A percentile compares a stretch with the other conserved stretches of the same genome.
Evolutionary conservation across 2,888 invertebrate genomes (phyloP).

Genomic region (Chironomus riparius): DNA sequence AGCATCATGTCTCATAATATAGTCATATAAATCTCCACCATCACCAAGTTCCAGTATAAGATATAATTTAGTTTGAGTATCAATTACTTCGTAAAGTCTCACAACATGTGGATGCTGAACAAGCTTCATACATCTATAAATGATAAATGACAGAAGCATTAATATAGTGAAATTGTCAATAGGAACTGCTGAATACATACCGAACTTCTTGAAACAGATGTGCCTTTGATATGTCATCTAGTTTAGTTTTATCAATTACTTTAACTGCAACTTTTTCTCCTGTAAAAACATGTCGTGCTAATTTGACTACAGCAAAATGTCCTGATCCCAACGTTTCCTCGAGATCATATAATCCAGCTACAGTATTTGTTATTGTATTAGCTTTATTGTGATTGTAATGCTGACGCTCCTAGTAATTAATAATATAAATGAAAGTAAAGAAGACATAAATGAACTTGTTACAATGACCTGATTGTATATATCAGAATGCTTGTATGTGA

Average conservation of each 20-base stretch:
- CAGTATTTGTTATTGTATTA: slow-evolving; percentile 44
- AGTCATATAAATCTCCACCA: slow-evolving; percentile 97
- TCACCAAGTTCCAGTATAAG: slow-evolving; percentile 95
- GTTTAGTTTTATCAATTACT: slow-evolving; percentile 96
- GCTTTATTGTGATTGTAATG: slow-evolving; percentile 28
- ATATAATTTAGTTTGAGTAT: slow-evolving; percentile 96
- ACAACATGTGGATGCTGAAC: slow-evolving; percentile 99
- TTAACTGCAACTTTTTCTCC: slow-evolving; percentile 97
- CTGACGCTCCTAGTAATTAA: neutral
- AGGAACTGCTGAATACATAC: slow-evolving; percentile 32
- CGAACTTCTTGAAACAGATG: slow-evolving; percentile 93
- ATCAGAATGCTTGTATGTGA: neutral
- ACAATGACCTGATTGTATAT: no score
- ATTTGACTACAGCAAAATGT: slow-evolving; percentile 97
- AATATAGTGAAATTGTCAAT: neutral
- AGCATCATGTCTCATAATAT: slow-evolving; percentile 91
- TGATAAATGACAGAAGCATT: slow-evolving; percentile 34
- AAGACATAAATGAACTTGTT: no score
- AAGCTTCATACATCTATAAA: slow-evolving; percentile 94
- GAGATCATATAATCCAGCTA: slow-evolving; percentile 90
- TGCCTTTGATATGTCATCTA: slow-evolving; percentile 90
- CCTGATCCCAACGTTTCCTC: slow-evolving; percentile 96
- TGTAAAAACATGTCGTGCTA: slow-evolving; percentile 96
- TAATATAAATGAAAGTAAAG: neutral
- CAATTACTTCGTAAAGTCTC: slow-evolving; percentile 96